These are phyloP conservation scores for Zaprionus taronus DNA, from an alignment of 1,140 invertebrate genomes.

Conservation along the genomic window DNA sequence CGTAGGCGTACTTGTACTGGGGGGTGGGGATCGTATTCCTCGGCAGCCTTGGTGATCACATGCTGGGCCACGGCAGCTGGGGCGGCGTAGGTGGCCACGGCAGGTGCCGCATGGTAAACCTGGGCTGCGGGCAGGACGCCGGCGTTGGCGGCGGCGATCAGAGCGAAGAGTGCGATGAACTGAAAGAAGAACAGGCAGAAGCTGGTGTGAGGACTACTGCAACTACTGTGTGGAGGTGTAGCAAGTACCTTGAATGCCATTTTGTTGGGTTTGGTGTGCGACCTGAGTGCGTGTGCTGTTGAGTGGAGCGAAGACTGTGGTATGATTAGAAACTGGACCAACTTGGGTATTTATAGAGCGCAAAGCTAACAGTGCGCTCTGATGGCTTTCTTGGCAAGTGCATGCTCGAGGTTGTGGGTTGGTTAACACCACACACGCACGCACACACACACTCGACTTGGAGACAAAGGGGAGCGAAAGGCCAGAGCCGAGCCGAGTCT, in stretches of 20 bases:
- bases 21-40: constrained; percentile 76
- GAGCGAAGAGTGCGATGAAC: constrained; percentile 74
- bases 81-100: constrained; percentile 41
- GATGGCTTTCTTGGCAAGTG: constrained; percentile 31
- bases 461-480: constrained; percentile 68
- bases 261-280: constrained; percentile 42
- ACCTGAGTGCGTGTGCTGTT: constrained; percentile 34
- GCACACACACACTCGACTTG: constrained; percentile 6
- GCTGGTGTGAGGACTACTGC: background rate
- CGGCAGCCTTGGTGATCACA: constrained; percentile 63
- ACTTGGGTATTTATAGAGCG: constrained; percentile 40
- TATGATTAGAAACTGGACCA: constrained; percentile 43
- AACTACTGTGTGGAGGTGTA: background rate
- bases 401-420: constrained; percentile 47
- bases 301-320: constrained; percentile 29
- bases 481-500: constrained; percentile 24
- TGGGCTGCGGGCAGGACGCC: constrained; percentile 66
- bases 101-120: constrained; percentile 69
- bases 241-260: constrained; percentile 73
- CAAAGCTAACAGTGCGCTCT: background rate
- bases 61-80: constrained; percentile 61
- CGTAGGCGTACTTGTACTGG: constrained; percentile 88
- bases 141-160: constrained; percentile 70
- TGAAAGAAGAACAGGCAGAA: constrained; percentile 2
- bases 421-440: constrained; percentile 37